These are phyloP conservation scores for Cisticola juncidis DNA, from an alignment of 2,113 vertebrate species.

Conservation along the genomic window DNA sequence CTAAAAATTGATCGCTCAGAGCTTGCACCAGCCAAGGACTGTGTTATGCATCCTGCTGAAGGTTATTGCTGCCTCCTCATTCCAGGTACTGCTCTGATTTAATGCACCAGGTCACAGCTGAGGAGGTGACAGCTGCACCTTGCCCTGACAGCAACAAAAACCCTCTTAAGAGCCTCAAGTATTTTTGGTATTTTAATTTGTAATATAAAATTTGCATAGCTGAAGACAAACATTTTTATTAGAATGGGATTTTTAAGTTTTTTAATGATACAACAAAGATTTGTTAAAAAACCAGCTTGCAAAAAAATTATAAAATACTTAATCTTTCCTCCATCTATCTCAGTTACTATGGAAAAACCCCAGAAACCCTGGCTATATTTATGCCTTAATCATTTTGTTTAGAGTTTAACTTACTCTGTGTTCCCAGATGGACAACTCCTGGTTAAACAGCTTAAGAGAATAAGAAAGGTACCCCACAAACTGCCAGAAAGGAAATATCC, in stretches of 20 bases:
- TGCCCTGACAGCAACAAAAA: background rate
- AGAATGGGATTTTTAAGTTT: background rate
- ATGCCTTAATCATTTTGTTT: background rate
- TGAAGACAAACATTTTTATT: background rate
- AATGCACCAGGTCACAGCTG: background rate
- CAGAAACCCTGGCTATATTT: background rate
- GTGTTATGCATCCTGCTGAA: background rate
- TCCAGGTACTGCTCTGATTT: background rate
- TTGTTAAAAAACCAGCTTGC: background rate
- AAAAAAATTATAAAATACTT: background rate
- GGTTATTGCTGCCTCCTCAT: background rate
- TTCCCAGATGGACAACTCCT: background rate
- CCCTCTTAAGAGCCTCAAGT: background rate
- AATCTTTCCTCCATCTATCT: background rate
- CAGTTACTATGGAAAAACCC: background rate
- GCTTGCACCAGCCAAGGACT: background rate
- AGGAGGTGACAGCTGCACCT: background rate
- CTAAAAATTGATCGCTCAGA: background rate
- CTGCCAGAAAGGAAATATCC: background rate
- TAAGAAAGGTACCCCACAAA: background rate
- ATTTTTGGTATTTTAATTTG: background rate
- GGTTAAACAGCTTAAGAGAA: background rate
- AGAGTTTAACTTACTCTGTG: background rate
- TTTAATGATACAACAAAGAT: background rate
- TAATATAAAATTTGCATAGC: background rate